Base-by-base conservation (phyloP, 2,797 vertebrate genomes). In the Arnoldichthys spilopterus region DNA sequence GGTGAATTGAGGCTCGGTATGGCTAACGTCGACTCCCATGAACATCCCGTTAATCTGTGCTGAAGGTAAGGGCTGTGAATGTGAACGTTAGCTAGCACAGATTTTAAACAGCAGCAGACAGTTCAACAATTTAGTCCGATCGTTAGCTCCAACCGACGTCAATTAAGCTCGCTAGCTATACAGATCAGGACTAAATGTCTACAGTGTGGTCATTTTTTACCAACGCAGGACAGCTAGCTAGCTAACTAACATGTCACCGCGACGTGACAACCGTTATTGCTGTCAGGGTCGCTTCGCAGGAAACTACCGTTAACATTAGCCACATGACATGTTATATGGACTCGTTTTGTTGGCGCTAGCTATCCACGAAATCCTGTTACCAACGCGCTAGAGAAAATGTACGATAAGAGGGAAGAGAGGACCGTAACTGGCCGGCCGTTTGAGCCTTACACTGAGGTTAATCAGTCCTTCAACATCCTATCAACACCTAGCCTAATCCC, bases 31-130 rank as follows among this genome's bases (percentile, higher is more conserved):
- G 34, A 32, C 62, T 72, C 62, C 5, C n/a, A 63, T 32, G 64
- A 6, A n/a, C 9, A 9, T 45, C 51, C 32, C 32, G 34, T 16
- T 54, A 54, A 70, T 76, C 37, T 12, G 16, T 28, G 30, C 32
- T 75, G 30, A 64, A 59, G 80, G 80, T 82, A 64, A 78, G 71
- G 13, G 32, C 28, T 58, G 26, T 54, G 24, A n/a, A n/a, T 7
- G 3, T 58, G 32, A 24, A 9, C 30, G 28, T 45, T 22, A 45
- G 47, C 56, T 6, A 54, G 58, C 66, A 9, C 40, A 26, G 49
- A 24, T 22, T 74, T 22, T n/a, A 6, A 1, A 67, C n/a, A n/a
- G n/a, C n/a, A n/a, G 18, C 34, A 37, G 34, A 37, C 3, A 37
- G 34, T n/a, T n/a, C n/a, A n/a, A n/a, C n/a, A n/a, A n/a, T 37